A percentile compares a stretch with the other conserved stretches of the same genome.
phyloP scores from a whole-genome alignment of 2,113 vertebrate genomes.

The Hippocampus guttulatus region DNA sequence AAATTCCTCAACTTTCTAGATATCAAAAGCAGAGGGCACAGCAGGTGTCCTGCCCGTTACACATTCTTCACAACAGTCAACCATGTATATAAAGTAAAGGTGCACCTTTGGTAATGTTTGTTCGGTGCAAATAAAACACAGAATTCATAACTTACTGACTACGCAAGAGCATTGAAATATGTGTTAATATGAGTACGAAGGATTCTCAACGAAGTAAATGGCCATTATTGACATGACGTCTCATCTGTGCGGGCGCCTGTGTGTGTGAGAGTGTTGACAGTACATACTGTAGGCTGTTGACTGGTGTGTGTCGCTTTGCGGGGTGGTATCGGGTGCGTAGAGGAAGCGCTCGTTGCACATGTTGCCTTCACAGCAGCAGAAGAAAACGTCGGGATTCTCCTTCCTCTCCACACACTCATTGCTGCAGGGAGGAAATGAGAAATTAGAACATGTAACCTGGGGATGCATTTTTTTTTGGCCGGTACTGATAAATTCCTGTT shows the following conservation, averaged over 20 bases:
- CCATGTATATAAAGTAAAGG: background rate
- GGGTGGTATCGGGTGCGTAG: constrained; percentile 82
- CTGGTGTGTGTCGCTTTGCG: constrained; percentile 75
- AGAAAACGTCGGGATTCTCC: constrained; percentile 93
- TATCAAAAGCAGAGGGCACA: background rate
- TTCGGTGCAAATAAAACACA: background rate
- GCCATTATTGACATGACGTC: background rate
- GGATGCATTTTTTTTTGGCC: too few species aligned
- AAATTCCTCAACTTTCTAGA: too few species aligned
- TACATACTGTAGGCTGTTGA: constrained; percentile 68
- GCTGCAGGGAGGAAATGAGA: constrained; percentile 63
- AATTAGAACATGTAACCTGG: background rate
- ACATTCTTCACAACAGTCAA: background rate
- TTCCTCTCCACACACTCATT: constrained; percentile 93
- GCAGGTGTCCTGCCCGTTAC: background rate
- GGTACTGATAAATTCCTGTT: too few species aligned
- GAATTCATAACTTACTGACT: background rate
- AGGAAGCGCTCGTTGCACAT: constrained; percentile 94
- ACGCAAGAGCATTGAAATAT: background rate
- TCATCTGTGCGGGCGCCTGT: background rate
- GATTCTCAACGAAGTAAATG: background rate
- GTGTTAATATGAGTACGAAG: background rate
- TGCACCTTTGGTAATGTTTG: background rate
- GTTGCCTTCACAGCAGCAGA: constrained; percentile 98
- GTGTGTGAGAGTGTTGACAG: background rate